A percentile compares a stretch with the other conserved stretches of the same genome.
Evolutionary conservation across 2,113 vertebrate genomes (phyloP).

Genomic region (Pica pica): DNA sequence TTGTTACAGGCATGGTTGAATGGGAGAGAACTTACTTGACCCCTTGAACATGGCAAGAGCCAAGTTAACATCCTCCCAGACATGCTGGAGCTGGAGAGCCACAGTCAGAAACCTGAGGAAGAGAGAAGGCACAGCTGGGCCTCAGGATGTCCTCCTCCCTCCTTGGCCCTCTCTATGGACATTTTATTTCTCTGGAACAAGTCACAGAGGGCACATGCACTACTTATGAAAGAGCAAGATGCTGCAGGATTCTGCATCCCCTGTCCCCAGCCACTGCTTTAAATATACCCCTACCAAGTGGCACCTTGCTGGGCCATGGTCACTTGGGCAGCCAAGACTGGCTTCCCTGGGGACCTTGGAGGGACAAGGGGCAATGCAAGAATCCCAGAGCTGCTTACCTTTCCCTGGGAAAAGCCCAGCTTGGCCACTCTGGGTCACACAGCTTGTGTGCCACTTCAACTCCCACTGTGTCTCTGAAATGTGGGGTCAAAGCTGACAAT

Average conservation of each 20-base stretch:
- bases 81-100: neutral
- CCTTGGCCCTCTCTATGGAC: neutral
- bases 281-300: neutral
- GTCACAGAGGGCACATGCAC: neutral
- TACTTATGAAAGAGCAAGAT: neutral
- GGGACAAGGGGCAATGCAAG: neutral
- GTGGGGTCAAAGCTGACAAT: neutral
- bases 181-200: neutral
- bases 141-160: neutral
- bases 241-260: neutral
- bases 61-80: neutral
- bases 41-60: neutral
- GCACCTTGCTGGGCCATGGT: accelerated
- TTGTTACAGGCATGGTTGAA: neutral
- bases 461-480: neutral
- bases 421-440: neutral
- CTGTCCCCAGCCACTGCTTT: neutral
- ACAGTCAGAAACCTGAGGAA: neutral
- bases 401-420: neutral
- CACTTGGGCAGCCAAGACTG: neutral
- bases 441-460: neutral
- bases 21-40: neutral
- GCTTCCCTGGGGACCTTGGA: neutral
- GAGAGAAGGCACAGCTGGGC: neutral
- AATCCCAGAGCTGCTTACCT: neutral